Evolutionary conservation across 2,797 vertebrate species (phyloP).

Genomic region (Centroberyx gerrardi): DNA sequence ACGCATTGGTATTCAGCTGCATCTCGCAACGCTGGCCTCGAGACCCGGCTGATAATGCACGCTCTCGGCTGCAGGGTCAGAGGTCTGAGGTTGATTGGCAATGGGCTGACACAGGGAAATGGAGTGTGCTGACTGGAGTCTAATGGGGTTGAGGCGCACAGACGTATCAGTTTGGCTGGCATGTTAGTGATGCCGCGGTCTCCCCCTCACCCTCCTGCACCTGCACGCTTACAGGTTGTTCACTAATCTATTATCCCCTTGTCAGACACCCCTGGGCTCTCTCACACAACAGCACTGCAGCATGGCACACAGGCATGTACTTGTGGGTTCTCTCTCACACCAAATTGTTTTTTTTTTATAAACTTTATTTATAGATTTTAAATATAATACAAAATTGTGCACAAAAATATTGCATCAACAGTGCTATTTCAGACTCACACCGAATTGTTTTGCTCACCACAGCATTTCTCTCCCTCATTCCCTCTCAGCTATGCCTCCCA

Average conservation of each 20-base stretch:
- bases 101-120: slow-evolving; percentile 74
- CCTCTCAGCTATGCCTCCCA: slow-evolving; percentile 57
- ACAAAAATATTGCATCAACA: too few relatives aligned
- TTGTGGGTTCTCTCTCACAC: slow-evolving; percentile 45
- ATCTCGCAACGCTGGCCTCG: slow-evolving; percentile 31
- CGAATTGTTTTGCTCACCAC: slow-evolving; percentile 55
- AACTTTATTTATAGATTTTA: too few relatives aligned
- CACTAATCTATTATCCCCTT: slow-evolving; percentile 65
- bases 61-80: slow-evolving; percentile 66
- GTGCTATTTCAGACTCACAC: too few relatives aligned
- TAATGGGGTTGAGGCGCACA: slow-evolving; percentile 66
- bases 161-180: slow-evolving; percentile 49
- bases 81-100: slow-evolving; percentile 78
- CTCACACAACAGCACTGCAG: slow-evolving; percentile 37
- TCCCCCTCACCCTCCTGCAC: slow-evolving; percentile 20
- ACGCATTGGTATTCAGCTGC: slow-evolving; percentile 77
- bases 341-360: slow-evolving; percentile 64
- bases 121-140: slow-evolving; percentile 71
- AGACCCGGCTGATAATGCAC: slow-evolving; percentile 68
- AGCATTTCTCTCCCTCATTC: slow-evolving; percentile 57
- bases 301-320: slow-evolving; percentile 23
- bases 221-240: slow-evolving; percentile 63
- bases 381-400: too few relatives aligned
- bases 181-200: slow-evolving; percentile 47
- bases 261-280: slow-evolving; percentile 55